These are phyloP conservation scores for Pantherophis guttatus DNA, from an alignment of 2,113 vertebrate species.

Conservation along the genomic window DNA sequence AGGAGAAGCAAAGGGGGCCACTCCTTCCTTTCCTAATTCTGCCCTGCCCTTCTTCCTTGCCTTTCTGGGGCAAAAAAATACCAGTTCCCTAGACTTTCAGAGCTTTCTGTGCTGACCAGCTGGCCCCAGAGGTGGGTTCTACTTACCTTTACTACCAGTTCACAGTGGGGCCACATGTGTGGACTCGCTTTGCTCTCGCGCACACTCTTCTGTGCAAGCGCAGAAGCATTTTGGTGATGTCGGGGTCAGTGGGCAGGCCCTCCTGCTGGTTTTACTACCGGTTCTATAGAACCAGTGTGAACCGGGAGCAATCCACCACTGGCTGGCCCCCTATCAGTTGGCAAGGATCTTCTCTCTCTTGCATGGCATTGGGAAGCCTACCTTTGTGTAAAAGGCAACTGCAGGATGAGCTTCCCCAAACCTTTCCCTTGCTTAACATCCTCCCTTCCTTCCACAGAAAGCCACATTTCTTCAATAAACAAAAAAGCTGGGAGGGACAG, in stretches of 20 bases:
- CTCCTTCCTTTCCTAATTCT: background rate
- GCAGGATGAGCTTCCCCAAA: background rate
- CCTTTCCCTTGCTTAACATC: background rate
- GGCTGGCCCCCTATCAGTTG: background rate
- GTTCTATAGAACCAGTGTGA: too few relatives aligned
- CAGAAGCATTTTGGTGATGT: too few relatives aligned
- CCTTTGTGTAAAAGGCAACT: background rate
- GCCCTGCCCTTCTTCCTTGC: background rate
- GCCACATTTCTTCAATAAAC: background rate
- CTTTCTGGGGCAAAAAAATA: background rate
- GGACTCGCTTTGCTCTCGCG: too few relatives aligned
- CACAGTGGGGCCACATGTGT: too few relatives aligned
- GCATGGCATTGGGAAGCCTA: background rate
- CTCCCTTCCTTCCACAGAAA: background rate
- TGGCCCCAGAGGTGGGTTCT: background rate
- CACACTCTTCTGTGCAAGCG: too few relatives aligned
- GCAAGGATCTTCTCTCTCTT: background rate
- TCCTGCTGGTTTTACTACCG: too few relatives aligned
- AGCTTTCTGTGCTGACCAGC: background rate
- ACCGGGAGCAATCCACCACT: too few relatives aligned
- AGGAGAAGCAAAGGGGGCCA: background rate
- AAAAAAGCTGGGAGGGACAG: background rate
- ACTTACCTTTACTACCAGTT: too few relatives aligned
- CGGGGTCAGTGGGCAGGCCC: too few relatives aligned
- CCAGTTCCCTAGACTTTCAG: background rate